Conservation (phyloP, 2,797 vertebrate species). For the Phyllotis vaccarum region DNA sequence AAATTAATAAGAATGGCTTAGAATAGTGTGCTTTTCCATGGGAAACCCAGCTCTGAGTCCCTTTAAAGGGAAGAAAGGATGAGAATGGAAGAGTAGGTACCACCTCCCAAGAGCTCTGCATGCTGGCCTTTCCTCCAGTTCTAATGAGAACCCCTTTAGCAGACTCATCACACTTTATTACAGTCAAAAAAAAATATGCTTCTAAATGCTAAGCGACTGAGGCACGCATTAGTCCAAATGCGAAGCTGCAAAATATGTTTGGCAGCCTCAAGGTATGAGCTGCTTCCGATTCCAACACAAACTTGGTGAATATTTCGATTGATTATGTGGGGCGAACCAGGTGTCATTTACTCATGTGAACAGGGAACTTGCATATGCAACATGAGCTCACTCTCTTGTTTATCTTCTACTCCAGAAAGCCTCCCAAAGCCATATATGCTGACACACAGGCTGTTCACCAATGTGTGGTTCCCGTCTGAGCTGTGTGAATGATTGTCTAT, state of each 20-base stretch:
- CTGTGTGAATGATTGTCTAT: not conserved
- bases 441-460: constrained; percentile 50
- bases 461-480: constrained; percentile 18
- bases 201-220: constrained; percentile 79
- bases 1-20: constrained; percentile 80
- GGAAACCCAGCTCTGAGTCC: not conserved
- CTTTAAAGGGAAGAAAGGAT: not conserved
- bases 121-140: constrained; percentile 38
- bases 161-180: constrained; percentile 77
- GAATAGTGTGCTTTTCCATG: constrained; percentile 44
- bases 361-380: constrained; percentile 81
- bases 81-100: not conserved
- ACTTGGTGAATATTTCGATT: constrained; percentile 81
- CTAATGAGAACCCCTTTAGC: constrained; percentile 75
- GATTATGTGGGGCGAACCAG: constrained; percentile 79
- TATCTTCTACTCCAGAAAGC: constrained; percentile 66
- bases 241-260: constrained; percentile 75
- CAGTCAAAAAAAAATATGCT: constrained; percentile 71
- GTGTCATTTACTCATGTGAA: constrained; percentile 82
- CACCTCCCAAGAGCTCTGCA: constrained; percentile 56
- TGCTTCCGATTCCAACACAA: constrained; percentile 78
- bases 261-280: constrained; percentile 81
- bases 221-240: constrained; percentile 76
- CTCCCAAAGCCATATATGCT: not conserved
- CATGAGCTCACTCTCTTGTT: constrained; percentile 60